phyloP scores from a whole-genome alignment of 2,113 vertebrate genomes.

The Leptobrachium leishanense region DNA sequence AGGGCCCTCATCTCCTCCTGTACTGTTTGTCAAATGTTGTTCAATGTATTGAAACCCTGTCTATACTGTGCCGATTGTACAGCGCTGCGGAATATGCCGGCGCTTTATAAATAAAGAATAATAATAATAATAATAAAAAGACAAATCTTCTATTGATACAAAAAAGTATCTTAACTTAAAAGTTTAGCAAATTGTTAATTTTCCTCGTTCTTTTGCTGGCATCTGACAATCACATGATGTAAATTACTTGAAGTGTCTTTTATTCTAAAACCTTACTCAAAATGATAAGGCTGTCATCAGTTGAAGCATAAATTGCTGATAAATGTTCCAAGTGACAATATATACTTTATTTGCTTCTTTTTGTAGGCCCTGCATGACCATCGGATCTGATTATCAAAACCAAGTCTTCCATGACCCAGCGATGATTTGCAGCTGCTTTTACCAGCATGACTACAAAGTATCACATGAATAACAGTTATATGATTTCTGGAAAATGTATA shows the following conservation, averaged over 20 bases:
- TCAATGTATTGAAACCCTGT: no score
- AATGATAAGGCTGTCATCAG: neutral
- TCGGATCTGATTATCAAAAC: conserved; percentile 26
- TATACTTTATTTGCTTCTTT: neutral
- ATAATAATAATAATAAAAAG: no score
- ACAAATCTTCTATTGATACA: no score
- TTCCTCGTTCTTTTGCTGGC: neutral
- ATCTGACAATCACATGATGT: neutral
- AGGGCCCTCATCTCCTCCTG: no score
- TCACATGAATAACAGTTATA: conserved; percentile 38
- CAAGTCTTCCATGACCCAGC: conserved; percentile 42
- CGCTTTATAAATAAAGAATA: no score
- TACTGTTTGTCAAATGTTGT: no score
- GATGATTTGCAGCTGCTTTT: conserved; percentile 31
- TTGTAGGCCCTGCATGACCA: conserved; percentile 9
- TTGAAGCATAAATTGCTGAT: neutral
- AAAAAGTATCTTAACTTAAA: no score
- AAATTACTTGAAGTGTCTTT: neutral
- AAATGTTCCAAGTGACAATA: neutral
- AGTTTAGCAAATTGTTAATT: no score
- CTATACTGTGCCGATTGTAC: no score
- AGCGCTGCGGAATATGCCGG: no score
- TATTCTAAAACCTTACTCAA: neutral
- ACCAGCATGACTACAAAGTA: conserved; percentile 34
- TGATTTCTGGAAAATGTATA: conserved; percentile 45